phyloP scores from a whole-genome alignment of 2,797 vertebrate species.

The Sebastes jordani region DNA sequence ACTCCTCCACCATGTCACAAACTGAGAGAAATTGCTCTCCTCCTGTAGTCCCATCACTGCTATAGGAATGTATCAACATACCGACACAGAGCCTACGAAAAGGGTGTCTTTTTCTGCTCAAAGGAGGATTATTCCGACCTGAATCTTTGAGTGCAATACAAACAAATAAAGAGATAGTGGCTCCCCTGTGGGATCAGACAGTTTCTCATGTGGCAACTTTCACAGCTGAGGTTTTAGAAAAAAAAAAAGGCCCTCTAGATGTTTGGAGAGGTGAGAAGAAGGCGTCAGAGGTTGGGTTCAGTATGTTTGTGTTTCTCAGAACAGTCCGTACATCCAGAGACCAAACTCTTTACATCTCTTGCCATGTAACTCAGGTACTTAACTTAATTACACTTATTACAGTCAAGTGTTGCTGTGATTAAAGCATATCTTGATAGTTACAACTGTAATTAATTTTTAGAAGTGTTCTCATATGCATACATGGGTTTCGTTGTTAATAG shows the following conservation, averaged over 20 bases:
- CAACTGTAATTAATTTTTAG: slow-evolving; percentile 29
- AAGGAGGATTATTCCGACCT: slow-evolving; percentile 21
- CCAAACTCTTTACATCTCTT: slow-evolving; percentile 12
- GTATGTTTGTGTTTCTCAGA: slow-evolving; percentile 29
- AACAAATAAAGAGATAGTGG: slow-evolving; percentile 56
- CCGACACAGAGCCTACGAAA: slow-evolving; percentile 42
- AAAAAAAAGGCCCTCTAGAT: background rate
- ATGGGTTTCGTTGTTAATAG: slow-evolving; percentile 36
- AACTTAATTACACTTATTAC: slow-evolving; percentile 53
- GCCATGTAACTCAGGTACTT: slow-evolving; percentile 25
- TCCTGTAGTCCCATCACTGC: slow-evolving; percentile 41
- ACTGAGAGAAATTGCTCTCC: slow-evolving; percentile 29
- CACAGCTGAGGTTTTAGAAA: slow-evolving; percentile 31
- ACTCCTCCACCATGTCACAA: slow-evolving; percentile 16
- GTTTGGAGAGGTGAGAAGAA: slow-evolving; percentile 26
- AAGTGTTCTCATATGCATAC: slow-evolving; percentile 25
- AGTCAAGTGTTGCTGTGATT: slow-evolving; percentile 40
- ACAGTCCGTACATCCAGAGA: slow-evolving; percentile 12
- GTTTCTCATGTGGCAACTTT: slow-evolving; percentile 48
- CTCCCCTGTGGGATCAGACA: slow-evolving; percentile 29
- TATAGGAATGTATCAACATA: slow-evolving; percentile 59
- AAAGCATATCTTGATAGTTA: slow-evolving; percentile 27
- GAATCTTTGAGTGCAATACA: slow-evolving; percentile 53
- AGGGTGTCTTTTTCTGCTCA: slow-evolving; percentile 18
- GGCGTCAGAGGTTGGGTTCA: slow-evolving; percentile 28